These are phyloP conservation scores for Papilio glaucus DNA, from an alignment of 1,140 invertebrate species.

Conservation along the genomic window DNA sequence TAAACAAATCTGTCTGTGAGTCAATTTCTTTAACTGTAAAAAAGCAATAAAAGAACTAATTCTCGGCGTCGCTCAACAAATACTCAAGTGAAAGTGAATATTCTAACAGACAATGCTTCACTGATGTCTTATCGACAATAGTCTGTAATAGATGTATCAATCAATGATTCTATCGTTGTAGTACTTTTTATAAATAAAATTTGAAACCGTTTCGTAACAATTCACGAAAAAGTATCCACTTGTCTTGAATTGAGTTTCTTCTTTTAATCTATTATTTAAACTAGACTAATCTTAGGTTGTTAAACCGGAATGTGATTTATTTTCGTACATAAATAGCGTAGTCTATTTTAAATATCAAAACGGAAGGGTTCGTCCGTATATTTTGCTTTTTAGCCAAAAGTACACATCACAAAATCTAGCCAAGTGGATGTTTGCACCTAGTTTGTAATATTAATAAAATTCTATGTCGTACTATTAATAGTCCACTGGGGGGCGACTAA, in stretches of 20 bases:
- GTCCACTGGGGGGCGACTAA: too few relatives aligned
- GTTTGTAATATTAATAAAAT: too few relatives aligned
- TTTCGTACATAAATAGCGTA: too few relatives aligned
- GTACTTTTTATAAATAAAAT: not conserved
- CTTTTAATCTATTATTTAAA: not conserved
- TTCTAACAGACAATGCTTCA: not conserved
- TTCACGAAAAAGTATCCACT: constrained; percentile 3
- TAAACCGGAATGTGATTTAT: not conserved
- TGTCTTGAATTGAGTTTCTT: not conserved
- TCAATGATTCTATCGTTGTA: not conserved
- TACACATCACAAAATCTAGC: too few relatives aligned
- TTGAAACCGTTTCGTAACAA: constrained; percentile 9
- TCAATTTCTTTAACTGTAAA: constrained; percentile 24
- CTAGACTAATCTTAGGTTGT: not conserved
- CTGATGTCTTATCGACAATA: constrained; percentile 8
- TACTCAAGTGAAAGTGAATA: constrained; percentile 42
- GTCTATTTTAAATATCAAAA: too few relatives aligned
- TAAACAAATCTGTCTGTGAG: constrained; percentile 39
- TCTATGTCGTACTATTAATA: too few relatives aligned
- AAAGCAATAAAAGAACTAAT: constrained; percentile 10
- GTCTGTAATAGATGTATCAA: constrained; percentile 1
- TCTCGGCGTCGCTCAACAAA: constrained; percentile 34
- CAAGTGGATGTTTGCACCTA: too few relatives aligned
- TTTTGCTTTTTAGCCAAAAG: too few relatives aligned
- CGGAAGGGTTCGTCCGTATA: too few relatives aligned